Conservation (phyloP, 1,140 invertebrate genomes). For the Reticulitermes speratus region DNA sequence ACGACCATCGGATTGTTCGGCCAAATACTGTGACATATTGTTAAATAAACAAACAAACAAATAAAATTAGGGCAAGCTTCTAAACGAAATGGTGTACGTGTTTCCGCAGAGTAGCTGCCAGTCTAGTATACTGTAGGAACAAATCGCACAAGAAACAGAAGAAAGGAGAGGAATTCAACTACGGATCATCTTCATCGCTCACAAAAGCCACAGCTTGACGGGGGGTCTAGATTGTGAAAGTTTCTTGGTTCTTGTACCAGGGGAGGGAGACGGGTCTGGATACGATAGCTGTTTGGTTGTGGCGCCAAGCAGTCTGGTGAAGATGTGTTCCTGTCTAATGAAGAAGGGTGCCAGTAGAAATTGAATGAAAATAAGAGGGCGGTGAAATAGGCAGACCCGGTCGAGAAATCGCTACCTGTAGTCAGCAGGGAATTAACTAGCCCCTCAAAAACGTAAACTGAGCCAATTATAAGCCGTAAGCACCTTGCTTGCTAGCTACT, state of each 20-base stretch:
- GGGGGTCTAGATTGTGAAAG: neutral
- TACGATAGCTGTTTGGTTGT: too few species aligned
- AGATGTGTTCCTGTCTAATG: neutral
- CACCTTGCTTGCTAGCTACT: neutral
- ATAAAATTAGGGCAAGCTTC: too few species aligned
- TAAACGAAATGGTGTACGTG: too few species aligned
- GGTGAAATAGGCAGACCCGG: neutral
- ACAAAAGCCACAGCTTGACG: neutral
- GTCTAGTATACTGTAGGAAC: too few species aligned
- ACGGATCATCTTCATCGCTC: too few species aligned
- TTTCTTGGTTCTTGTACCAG: neutral
- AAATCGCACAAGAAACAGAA: too few species aligned
- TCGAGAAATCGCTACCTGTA: neutral
- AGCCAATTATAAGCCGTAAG: neutral
- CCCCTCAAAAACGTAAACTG: neutral
- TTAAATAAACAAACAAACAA: too few species aligned
- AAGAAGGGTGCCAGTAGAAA: neutral
- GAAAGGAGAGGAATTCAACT: too few species aligned
- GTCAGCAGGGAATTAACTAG: neutral
- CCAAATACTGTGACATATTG: too few species aligned
- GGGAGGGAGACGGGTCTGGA: neutral
- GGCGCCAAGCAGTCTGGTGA: neutral
- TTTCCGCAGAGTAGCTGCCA: too few species aligned
- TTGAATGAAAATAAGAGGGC: conserved; percentile 6
- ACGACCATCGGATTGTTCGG: too few species aligned